Evolutionary conservation across 1,140 invertebrate species (phyloP).

Genomic region (Zeugodacus cucurbitae): DNA sequence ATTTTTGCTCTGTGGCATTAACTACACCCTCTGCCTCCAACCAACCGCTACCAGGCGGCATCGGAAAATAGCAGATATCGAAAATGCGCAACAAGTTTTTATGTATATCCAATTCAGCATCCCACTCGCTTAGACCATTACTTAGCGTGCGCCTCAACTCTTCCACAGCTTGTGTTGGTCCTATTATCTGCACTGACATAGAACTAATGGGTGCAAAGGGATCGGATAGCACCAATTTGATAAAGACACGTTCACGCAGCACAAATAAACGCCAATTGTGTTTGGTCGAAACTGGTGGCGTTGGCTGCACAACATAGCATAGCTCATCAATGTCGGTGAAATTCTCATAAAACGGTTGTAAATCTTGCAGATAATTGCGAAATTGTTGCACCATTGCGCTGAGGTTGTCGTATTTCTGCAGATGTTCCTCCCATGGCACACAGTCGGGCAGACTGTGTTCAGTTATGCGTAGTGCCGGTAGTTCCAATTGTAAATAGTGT

Average conservation of each 20-base stretch:
- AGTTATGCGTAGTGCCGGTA: conserved; percentile 49
- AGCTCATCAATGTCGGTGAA: conserved; percentile 60
- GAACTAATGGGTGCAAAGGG: conserved; percentile 53
- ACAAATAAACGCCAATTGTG: conserved; percentile 56
- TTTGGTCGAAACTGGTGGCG: conserved; percentile 53
- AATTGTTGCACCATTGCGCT: conserved; percentile 49
- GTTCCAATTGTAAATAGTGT: conserved; percentile 56
- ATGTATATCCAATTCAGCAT: conserved; percentile 58
- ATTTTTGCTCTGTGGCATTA: conserved; percentile 46
- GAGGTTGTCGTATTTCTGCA: conserved; percentile 47
- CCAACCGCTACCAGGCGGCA: conserved; percentile 46
- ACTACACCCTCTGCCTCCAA: not conserved
- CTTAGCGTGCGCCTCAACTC: conserved; percentile 53
- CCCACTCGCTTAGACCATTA: conserved; percentile 58
- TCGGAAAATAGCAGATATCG: conserved; percentile 61
- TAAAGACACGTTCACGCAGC: conserved; percentile 52
- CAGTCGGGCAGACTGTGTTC: conserved; percentile 58
- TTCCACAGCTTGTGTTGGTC: conserved; percentile 58
- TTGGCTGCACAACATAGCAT: conserved; percentile 59
- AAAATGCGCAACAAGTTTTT: conserved; percentile 62
- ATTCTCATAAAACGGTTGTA: conserved; percentile 56
- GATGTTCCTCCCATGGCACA: conserved; percentile 47
- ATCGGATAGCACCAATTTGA: conserved; percentile 55
- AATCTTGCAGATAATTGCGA: conserved; percentile 54
- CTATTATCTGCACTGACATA: conserved; percentile 56